Base-by-base conservation (phyloP, 2,888 invertebrate genomes). In the Opisthograptis luteolata region DNA sequence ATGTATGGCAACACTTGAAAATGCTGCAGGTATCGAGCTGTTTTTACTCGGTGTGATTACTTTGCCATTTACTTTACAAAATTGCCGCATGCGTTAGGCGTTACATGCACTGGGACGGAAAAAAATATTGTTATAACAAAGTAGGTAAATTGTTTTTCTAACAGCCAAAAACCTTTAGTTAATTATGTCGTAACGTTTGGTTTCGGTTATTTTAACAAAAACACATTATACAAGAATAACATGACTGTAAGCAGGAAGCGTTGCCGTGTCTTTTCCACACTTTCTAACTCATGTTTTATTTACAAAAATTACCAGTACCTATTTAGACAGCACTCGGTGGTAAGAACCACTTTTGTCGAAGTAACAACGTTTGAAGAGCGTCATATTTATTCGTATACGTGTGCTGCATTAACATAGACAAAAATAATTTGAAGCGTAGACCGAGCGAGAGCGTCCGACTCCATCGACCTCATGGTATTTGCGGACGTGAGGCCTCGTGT, bases 401-500 rank as follows among this genome's bases (percentile, higher is more conserved):
- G 58, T 50, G 46, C 46, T 47, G 60, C 62, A 64, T 64, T 57
- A 62, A 56, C 56, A 60, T 55, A 58, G 58, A 72, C 73, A 73
- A 75, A 76, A 84, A 82, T 84, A 77, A 80, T 82, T 81, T 79
- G 70, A 69, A 64, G 66, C 61, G 68, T 36, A 48, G 47, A 42
- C 35, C 5, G 47, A 68, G 62, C 63, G 62, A 59, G 63, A 75
- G 79, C 77, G 71, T 80, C 76, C 79, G 83, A 81, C 82, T 84
- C 84, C 84, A 79, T 73, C 86, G 82, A 83, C 85, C 86, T 84
- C 81, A 70, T 74, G 77, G 72, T 90, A 87, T 89, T 90, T 90
- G 88, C 87, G 77, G 85, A 89, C 89, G 89, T 87, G 88, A 87
- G 87, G 81, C 87, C 81, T 75, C 68, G 66, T 87, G 86, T 89